These are phyloP conservation scores for Acipenser oxyrinchus DNA, from an alignment of 2,797 vertebrate genomes.

Conservation along the genomic window DNA sequence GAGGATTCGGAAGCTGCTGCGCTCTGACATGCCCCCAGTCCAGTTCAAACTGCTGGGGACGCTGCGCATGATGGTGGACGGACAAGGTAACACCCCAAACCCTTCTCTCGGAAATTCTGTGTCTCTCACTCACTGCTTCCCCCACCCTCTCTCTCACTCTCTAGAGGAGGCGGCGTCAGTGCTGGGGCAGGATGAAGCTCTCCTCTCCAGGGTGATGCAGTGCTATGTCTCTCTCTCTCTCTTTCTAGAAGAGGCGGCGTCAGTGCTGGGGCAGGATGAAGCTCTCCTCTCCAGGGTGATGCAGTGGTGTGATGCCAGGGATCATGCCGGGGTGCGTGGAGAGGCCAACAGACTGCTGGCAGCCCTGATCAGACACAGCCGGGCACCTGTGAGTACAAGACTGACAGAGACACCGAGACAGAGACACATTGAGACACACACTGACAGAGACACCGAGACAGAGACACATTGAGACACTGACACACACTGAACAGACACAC, in stretches of 20 bases:
- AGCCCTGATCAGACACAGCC: conserved; percentile 74
- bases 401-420: not conserved
- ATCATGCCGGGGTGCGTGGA: conserved; percentile 60
- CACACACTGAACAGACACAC: not conserved
- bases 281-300: conserved; percentile 62
- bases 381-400: conserved; percentile 52
- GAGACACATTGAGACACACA: conserved; percentile 7
- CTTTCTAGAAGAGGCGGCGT: conserved; percentile 63
- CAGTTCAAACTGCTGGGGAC: conserved; percentile 79
- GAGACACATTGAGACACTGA: conserved; percentile 17
- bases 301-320: conserved; percentile 72
- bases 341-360: conserved; percentile 77
- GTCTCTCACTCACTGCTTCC: not conserved
- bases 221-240: too few relatives aligned
- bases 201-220: too few relatives aligned
- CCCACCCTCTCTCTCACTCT: too few relatives aligned
- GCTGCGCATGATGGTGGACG: conserved; percentile 75
- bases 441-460: not conserved
- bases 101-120: not conserved
- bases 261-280: conserved; percentile 69
- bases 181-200: too few relatives aligned
- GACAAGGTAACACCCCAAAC: conserved; percentile 61
- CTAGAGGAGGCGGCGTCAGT: too few relatives aligned
- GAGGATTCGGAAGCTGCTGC: conserved; percentile 67
- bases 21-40: conserved; percentile 74